These are phyloP conservation scores for Tenthredo notha DNA, from an alignment of 2,888 invertebrate genomes.

Conservation along the genomic window DNA sequence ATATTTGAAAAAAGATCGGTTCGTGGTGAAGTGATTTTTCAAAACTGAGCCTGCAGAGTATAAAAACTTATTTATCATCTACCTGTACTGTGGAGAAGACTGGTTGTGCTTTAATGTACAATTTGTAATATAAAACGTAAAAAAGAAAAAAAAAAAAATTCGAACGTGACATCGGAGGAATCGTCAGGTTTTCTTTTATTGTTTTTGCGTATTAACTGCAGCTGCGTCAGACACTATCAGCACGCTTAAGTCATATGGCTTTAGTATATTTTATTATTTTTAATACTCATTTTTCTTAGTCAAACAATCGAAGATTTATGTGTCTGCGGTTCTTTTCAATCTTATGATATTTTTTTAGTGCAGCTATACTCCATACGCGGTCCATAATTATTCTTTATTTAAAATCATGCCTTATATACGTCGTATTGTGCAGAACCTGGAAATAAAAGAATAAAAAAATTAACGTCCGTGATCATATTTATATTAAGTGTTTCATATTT, in stretches of 20 bases:
- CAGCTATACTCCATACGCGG: neutral
- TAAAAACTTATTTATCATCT: neutral
- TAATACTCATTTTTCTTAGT: conserved; percentile 1
- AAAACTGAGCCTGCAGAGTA: neutral
- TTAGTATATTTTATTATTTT: conserved; percentile 4
- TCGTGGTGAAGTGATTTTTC: conserved; percentile 8
- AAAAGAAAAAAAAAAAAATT: neutral
- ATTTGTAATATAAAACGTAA: conserved; percentile 26
- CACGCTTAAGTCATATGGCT: conserved; percentile 4
- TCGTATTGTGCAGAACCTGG: conserved; percentile 7
- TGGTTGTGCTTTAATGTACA: neutral
- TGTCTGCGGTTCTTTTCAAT: conserved; percentile 47
- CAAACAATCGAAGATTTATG: conserved; percentile 49
- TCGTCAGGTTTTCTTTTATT: neutral
- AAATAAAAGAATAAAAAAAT: neutral
- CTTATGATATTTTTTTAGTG: conserved; percentile 32
- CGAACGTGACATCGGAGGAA: neutral
- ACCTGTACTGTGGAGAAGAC: neutral
- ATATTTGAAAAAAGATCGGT: neutral
- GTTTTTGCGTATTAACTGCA: neutral
- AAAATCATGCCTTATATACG: conserved; percentile 1
- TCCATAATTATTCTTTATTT: conserved; percentile 23
- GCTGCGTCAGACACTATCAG: neutral
- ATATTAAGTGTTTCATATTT: neutral
- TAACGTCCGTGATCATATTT: neutral